Evolutionary conservation across 2,113 vertebrate species (phyloP), one percentile per base, ranked within the genome.

Genomic region (Psittacus erithacus): DNA sequence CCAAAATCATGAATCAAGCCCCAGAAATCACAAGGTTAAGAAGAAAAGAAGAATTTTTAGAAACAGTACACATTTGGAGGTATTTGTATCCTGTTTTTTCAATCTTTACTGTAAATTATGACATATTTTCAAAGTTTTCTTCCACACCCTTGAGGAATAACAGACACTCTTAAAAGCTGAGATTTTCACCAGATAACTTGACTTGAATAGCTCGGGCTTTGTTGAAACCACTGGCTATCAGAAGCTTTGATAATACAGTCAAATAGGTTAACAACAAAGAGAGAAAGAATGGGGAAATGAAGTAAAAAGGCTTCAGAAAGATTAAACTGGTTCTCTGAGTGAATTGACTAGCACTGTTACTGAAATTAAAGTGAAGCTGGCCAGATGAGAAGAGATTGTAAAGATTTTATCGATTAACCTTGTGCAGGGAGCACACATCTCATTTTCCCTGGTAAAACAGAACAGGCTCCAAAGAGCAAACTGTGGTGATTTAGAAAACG

Each of bases 401-500:
- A 94, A 95, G 92, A 90, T 96, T 96, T 94, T 96, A 88, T 92
- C 1, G 39, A 94, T 95, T 93, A 96, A 94, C 92, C 92, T 96
- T 93, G 74, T 88, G 50, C 82, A 68, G 35, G 73, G 92, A 95
- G 93, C 43, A 50, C 52, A 75, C 79, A 80, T 93, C 79, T 96
- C 88, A 88, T 95, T 96, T 96, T 94, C 92, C 87, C 78, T 86
- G 49, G 62, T 94, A 90, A 97, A 97, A 86, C 49, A 94, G 79
- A 92, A 88, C 83, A 93, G 93, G 7, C 90, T 88, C 59, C 39
- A 47, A 93, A 86, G 64, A 90, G 10, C 60, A 80, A 93, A 95
- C 96, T 65, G 85, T 63, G 78, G 41, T 91, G 75, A 96, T 95
- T 95, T 95, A 86, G 57, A 87, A 90, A 95, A 92, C 0, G 8